Evolutionary conservation across 1,140 invertebrate genomes (phyloP).

Genomic region (Calycopis cecrops): DNA sequence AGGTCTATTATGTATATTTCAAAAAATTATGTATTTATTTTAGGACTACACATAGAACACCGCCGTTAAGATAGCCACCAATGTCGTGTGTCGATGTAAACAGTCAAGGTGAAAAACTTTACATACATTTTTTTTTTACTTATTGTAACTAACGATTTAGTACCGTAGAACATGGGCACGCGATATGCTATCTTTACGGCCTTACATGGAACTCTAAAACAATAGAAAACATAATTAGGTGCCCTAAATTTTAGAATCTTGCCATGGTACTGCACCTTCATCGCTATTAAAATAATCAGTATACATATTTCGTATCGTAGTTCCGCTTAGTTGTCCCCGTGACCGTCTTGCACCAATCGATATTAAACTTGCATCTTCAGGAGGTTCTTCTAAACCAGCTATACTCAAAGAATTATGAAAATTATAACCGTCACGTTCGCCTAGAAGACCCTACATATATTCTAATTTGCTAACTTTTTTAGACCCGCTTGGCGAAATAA

Average conservation of each 20-base stretch:
- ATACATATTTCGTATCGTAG: constrained; percentile 19
- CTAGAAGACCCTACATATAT: constrained; percentile 24
- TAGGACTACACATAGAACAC: no score
- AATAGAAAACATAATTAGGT: constrained; percentile 9
- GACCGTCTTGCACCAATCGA: constrained; percentile 4
- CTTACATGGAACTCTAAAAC: neutral
- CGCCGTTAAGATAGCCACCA: no score
- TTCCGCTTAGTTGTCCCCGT: no score
- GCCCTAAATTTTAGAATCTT: constrained; percentile 16
- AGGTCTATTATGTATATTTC: constrained; percentile 2
- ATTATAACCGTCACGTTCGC: constrained; percentile 14
- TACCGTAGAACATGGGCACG: no score
- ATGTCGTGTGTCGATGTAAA: no score
- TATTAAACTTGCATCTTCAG: constrained; percentile 10
- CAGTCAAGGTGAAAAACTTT: no score
- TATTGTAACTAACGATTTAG: no score
- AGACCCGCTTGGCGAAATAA: no score
- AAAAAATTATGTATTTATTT: neutral
- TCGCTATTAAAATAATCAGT: constrained; percentile 20
- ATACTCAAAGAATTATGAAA: constrained; percentile 7
- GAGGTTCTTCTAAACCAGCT: constrained; percentile 4
- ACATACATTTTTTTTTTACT: no score
- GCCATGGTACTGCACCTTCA: constrained; percentile 17
- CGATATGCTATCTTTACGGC: no score
- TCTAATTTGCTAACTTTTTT: no score